phyloP scores from a whole-genome alignment of 2,888 invertebrate species.

The Megaustenia siamemsis region DNA sequence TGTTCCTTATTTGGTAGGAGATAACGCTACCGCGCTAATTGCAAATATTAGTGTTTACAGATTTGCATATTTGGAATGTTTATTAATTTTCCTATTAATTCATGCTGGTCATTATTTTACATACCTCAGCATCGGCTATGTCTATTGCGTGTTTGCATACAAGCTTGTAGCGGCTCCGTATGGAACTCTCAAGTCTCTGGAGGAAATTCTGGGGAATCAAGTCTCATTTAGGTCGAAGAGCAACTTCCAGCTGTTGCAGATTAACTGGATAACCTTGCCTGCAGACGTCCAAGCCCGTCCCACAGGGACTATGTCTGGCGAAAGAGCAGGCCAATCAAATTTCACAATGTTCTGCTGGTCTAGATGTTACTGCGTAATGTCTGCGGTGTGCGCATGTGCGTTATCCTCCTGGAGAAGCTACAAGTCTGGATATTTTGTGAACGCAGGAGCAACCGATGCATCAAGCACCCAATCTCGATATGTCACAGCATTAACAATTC shows the following conservation, averaged over 20 bases:
- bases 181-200: background rate
- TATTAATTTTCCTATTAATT: too few relatives aligned
- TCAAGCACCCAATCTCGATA: background rate
- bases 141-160: conserved; percentile 1
- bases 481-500: background rate
- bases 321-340: conserved; percentile 9
- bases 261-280: background rate
- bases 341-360: background rate
- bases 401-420: background rate
- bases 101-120: too few relatives aligned
- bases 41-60: too few relatives aligned
- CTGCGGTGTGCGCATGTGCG: background rate
- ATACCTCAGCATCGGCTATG: too few relatives aligned
- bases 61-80: too few relatives aligned
- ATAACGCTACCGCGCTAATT: too few relatives aligned
- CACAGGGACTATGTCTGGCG: background rate
- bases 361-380: background rate
- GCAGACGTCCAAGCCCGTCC: background rate
- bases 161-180: background rate
- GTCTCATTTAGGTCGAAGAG: background rate
- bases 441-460: background rate
- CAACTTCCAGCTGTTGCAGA: background rate
- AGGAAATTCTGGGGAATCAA: conserved; percentile 15
- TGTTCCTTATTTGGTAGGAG: too few relatives aligned
- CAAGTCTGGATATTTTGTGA: too few relatives aligned